Evolutionary conservation across 2,888 invertebrate genomes (phyloP).

Genomic region (Papilio protenor): DNA sequence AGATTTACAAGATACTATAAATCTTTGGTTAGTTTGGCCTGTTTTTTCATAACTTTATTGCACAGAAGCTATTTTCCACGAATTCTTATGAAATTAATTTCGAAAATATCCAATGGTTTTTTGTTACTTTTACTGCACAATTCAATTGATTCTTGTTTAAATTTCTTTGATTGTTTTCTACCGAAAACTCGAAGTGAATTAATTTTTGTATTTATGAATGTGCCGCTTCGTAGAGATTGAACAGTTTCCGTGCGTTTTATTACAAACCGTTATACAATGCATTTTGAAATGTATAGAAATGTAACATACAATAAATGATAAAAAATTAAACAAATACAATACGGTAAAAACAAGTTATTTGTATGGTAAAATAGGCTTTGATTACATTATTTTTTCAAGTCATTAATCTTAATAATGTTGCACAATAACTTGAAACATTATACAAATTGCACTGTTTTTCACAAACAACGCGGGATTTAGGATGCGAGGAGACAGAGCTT

Average conservation of each 20-base stretch:
- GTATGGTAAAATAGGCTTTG: background rate
- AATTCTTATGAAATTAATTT: background rate
- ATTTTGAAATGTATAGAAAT: slow-evolving; percentile 25
- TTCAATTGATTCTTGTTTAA: background rate
- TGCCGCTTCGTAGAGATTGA: background rate
- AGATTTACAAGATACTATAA: background rate
- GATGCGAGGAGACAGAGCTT: background rate
- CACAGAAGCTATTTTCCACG: background rate
- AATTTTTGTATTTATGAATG: slow-evolving; percentile 3
- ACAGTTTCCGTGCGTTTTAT: slow-evolving; percentile 33
- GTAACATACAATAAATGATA: slow-evolving; percentile 3
- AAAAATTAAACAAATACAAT: background rate
- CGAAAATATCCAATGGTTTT: background rate
- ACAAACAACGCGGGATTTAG: background rate
- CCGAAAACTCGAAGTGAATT: background rate
- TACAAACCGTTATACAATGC: slow-evolving; percentile 21
- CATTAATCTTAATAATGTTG: background rate
- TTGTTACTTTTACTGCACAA: background rate
- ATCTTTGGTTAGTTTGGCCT: background rate
- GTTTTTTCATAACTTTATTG: background rate
- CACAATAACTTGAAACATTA: background rate
- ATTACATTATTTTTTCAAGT: background rate
- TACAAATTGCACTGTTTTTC: background rate
- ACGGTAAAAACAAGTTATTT: background rate
- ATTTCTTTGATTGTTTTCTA: background rate